Conservation (phyloP, 2,797 vertebrate genomes). For the Enteromius paludinosus region DNA sequence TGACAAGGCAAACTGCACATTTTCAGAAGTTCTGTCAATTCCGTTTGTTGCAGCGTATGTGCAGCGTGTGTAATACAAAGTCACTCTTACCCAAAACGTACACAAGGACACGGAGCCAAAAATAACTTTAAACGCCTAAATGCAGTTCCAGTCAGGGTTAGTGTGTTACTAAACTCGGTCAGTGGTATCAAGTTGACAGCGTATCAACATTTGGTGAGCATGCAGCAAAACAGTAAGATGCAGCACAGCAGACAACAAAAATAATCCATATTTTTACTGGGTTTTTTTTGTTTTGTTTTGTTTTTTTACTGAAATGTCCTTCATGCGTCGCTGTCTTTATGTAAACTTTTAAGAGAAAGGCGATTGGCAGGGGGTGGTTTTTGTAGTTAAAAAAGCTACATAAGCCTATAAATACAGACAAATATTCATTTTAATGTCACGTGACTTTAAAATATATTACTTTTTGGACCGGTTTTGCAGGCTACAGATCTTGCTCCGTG, state of each 20-base stretch:
- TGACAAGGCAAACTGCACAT: background rate
- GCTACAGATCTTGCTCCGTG: background rate
- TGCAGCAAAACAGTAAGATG: background rate
- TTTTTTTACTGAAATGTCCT: background rate
- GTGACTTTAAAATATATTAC: background rate
- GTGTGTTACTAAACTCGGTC: conserved; percentile 1
- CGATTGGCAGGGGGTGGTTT: background rate
- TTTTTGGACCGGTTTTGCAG: background rate
- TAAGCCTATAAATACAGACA: background rate
- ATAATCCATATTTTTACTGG: background rate
- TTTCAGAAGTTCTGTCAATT: background rate
- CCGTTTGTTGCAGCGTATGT: no score
- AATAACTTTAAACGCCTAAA: conserved; percentile 5
- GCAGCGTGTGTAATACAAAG: background rate
- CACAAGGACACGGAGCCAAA: background rate
- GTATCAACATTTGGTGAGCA: background rate
- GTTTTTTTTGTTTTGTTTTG: no score
- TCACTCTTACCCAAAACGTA: background rate
- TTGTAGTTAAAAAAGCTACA: background rate
- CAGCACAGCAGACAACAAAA: background rate
- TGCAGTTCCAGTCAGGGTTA: conserved; percentile 1
- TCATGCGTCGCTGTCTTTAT: background rate
- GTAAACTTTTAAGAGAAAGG: background rate
- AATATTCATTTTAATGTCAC: background rate
- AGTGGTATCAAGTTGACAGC: background rate